phyloP scores from a whole-genome alignment of 2,113 vertebrate genomes.

The Hucho hucho region DNA sequence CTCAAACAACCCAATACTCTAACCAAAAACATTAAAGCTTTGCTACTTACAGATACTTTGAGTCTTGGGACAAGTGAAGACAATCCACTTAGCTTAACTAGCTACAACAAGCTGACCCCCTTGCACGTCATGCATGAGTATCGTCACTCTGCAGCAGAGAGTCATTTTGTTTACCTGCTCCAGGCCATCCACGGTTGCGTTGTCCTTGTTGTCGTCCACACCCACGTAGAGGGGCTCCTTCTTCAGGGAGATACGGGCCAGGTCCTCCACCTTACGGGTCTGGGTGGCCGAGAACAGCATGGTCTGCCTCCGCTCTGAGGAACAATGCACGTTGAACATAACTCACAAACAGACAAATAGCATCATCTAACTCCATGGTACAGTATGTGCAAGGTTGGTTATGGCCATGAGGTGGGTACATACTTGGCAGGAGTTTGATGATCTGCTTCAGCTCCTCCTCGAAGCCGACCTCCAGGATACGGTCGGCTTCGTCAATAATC shows the following conservation, averaged over 20 bases:
- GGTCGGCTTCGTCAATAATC: slow-evolving; percentile 96
- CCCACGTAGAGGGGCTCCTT: slow-evolving; percentile 95
- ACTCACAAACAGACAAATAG: not conserved
- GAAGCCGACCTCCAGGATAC: slow-evolving; percentile 97
- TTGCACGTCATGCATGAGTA: no score
- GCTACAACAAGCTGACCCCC: no score
- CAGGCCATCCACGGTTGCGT: slow-evolving; percentile 93
- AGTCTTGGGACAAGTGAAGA: no score
- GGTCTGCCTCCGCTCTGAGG: slow-evolving; percentile 86
- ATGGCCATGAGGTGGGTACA: slow-evolving; percentile 37
- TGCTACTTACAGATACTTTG: no score
- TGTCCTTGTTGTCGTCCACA: slow-evolving; percentile 93
- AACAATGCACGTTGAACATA: no score
- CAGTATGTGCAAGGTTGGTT: not conserved
- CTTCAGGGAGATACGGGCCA: slow-evolving; percentile 95
- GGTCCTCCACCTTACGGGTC: slow-evolving; percentile 94
- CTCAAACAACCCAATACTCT: no score
- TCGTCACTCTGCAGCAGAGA: no score
- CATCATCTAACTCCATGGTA: not conserved
- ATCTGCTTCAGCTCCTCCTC: slow-evolving; percentile 99
- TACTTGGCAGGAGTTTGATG: slow-evolving; percentile 96
- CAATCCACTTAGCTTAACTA: no score
- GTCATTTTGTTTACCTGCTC: slow-evolving; percentile 80
- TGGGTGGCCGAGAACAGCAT: slow-evolving; percentile 99
- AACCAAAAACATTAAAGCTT: no score